Evolutionary conservation across 2,797 vertebrate species (phyloP).

Genomic region (Nyctalus aviator): DNA sequence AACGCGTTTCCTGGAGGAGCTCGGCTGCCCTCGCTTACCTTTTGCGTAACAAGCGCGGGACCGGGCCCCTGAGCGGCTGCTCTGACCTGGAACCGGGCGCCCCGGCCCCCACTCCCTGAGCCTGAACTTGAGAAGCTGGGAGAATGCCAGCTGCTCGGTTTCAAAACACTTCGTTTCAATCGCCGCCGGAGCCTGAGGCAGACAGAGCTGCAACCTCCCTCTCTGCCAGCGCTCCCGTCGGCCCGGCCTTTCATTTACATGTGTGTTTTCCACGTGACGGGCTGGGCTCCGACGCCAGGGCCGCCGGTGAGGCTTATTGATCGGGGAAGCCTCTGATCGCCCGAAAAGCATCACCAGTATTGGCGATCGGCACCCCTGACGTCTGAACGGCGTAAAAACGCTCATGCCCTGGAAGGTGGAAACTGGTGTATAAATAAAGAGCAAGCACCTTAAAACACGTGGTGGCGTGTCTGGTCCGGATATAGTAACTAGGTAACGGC

Average conservation of each 20-base stretch:
- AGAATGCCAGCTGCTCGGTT: conserved; percentile 86
- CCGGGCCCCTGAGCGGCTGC: conserved; percentile 82
- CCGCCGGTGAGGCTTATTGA: conserved; percentile 75
- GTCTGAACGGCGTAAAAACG: conserved; percentile 45
- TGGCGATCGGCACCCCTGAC: background rate
- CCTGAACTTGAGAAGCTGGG: conserved; percentile 83
- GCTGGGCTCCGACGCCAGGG: conserved; percentile 64
- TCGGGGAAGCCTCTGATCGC: conserved; percentile 76
- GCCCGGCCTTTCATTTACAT: background rate
- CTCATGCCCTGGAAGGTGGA: conserved; percentile 51
- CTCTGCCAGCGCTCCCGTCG: conserved; percentile 76
- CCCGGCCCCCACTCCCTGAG: conserved; percentile 77
- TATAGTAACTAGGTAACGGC: background rate
- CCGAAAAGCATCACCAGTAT: conserved; percentile 53
- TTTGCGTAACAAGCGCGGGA: conserved; percentile 84
- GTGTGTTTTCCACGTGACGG: conserved; percentile 50
- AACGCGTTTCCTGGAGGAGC: conserved; percentile 77
- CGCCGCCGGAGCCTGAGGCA: conserved; percentile 85
- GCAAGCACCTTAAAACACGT: conserved; percentile 12
- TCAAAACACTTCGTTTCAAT: conserved; percentile 86
- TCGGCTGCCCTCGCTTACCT: conserved; percentile 82
- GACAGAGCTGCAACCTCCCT: conserved; percentile 79
- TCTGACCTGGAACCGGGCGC: conserved; percentile 87
- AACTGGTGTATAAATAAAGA: conserved; percentile 54
- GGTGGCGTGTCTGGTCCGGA: background rate